phyloP scores from a whole-genome alignment of 2,113 vertebrate genomes.

The Sapayoa aenigma region DNA sequence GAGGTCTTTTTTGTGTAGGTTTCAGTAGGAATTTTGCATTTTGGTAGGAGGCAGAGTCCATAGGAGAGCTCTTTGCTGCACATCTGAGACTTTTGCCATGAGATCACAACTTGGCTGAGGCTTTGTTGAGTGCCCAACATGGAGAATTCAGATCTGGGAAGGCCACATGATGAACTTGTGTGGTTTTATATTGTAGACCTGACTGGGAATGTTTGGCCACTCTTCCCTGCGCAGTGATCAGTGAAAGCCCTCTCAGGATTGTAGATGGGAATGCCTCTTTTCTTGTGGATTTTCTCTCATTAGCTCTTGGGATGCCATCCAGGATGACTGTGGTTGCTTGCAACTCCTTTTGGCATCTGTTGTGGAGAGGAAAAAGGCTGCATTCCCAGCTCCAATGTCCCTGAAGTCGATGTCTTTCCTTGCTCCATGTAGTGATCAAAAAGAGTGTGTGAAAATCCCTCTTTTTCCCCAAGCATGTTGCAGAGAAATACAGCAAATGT shows the following conservation, averaged over 20 bases:
- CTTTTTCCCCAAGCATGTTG: not conserved
- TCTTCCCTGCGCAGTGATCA: not conserved
- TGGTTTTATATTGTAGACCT: not conserved
- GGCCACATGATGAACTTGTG: not conserved
- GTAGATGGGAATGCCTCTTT: not conserved
- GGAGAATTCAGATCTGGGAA: not conserved
- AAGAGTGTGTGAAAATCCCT: not conserved
- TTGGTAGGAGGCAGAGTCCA: not conserved
- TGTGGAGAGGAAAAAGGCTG: not conserved
- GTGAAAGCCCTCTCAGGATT: not conserved
- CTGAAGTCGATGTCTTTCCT: not conserved
- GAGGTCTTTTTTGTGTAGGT: not conserved
- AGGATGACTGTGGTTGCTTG: not conserved
- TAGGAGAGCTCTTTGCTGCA: not conserved
- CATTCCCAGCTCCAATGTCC: not conserved
- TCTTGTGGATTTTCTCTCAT: not conserved
- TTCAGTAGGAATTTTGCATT: not conserved
- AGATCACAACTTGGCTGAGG: not conserved
- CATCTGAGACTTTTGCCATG: not conserved
- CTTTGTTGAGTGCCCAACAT: not conserved
- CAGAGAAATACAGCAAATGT: not conserved
- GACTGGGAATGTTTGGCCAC: not conserved
- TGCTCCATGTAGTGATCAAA: not conserved
- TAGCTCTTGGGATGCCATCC: not conserved
- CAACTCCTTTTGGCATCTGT: not conserved